Evolutionary conservation across 2,113 vertebrate genomes (phyloP), one percentile per base, ranked within the genome.

Genomic region (Ranitomeya variabilis): DNA sequence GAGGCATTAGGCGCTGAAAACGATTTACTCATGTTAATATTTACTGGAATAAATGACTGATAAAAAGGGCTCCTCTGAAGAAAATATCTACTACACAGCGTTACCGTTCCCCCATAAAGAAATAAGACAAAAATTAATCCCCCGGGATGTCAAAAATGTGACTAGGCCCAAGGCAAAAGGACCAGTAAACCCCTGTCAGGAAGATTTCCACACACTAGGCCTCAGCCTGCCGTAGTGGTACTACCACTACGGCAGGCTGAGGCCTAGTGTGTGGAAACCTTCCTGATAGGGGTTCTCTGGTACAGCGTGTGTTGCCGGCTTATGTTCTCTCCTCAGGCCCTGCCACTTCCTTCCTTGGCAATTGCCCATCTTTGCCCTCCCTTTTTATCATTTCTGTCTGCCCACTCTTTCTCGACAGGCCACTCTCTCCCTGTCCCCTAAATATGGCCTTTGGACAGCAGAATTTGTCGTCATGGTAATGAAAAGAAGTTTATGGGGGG

Each of bases 31-130:
- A 15, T 79, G 52, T 79, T 79, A 23, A 13, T 79, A 79, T 57
- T 79, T 79, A 55, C 77, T 79, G 77, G 77, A 57, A 57, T 79
- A 55, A 79, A 26, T 79, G 77, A 57, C 77, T 23, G 21, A 55
- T 45, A 57, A n/a, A 79, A 23, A 1, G 37, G 16, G 74, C 15
- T 52, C 18, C 11, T 8, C 0, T 45, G 74, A 71, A 45, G 71
- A 52, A 76, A 76, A 76, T 76, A 52, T 9, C 18, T 76, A 76
- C 9, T 21, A 76, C 11, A 52, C 2, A 21, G 73, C 0, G 10
- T 18, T 37, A 0, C 37, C 37, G 37, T 45, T 45, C 6, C 71
- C 31, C 26, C 71, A 37, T 13, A 76, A 11, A 11, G 8, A 7
- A 21, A 7, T 21, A 15, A 76, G 13, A 5, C 5, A 52, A 74